A percentile compares a stretch with the other conserved stretches of the same genome.
Evolutionary conservation across 2,797 vertebrate species (phyloP).

Genomic region (Molothrus ater): DNA sequence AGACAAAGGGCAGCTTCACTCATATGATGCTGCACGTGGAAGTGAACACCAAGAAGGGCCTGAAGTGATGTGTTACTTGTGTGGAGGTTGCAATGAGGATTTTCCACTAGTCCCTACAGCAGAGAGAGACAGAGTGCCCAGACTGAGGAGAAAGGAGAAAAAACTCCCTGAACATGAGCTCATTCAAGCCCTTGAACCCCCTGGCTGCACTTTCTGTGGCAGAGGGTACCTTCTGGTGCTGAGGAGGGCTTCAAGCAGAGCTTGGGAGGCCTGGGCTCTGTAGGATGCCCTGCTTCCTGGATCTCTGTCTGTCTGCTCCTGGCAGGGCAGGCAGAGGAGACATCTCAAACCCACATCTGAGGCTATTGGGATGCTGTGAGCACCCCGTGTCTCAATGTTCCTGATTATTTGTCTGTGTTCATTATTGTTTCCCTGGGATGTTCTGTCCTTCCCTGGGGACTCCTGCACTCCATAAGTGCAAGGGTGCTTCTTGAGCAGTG

Average conservation of each 20-base stretch:
- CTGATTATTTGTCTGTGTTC: not conserved
- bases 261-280: not conserved
- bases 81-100: not conserved
- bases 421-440: not conserved
- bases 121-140: not conserved
- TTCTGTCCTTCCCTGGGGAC: not conserved
- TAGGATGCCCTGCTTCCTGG: not conserved
- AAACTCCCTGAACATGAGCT: not conserved
- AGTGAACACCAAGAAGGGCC: not conserved
- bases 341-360: rapidly evolving
- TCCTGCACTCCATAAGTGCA: too few relatives aligned
- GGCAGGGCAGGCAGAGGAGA: not conserved
- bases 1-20: not conserved
- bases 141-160: not conserved
- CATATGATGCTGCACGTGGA: rapidly evolving
- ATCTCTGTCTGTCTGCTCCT: not conserved
- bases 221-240: not conserved
- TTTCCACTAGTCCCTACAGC: not conserved
- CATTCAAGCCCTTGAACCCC: not conserved
- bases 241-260: not conserved
- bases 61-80: not conserved
- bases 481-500: not conserved
- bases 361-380: not conserved
- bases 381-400: rapidly evolving
- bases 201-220: not conserved